Evolutionary conservation across 2,113 vertebrate species (phyloP).

Genomic region (Sakesphorus luctuosus): DNA sequence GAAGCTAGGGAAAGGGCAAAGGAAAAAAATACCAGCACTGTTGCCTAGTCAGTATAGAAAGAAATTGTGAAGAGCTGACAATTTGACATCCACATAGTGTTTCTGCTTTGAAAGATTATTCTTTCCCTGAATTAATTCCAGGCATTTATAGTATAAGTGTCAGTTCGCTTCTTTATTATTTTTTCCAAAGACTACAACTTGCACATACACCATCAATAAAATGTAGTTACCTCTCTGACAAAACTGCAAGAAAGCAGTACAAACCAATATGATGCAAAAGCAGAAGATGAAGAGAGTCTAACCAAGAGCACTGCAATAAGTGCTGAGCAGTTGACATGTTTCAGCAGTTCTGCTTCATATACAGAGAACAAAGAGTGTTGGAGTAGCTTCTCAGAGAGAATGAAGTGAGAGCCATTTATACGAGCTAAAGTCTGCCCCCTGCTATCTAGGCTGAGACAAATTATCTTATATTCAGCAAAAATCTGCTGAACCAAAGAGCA

Average conservation of each 20-base stretch:
- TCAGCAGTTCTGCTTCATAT: constrained; percentile 27
- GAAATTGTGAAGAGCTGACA: constrained; percentile 8
- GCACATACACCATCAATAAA: background rate
- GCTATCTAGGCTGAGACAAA: background rate
- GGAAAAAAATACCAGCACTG: background rate
- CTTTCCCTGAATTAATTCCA: constrained; percentile 30
- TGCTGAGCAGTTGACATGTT: background rate
- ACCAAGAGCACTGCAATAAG: background rate
- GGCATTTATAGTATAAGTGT: constrained; percentile 4
- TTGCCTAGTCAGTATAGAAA: background rate
- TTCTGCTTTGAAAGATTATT: constrained; percentile 30
- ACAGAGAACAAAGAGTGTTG: constrained; percentile 12
- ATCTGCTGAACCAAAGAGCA: background rate
- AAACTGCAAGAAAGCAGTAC: background rate
- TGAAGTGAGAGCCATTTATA: background rate
- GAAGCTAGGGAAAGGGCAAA: background rate
- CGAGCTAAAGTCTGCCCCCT: background rate
- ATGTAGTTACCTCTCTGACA: background rate
- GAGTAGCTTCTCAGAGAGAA: background rate
- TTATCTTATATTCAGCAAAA: background rate
- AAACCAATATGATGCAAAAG: background rate
- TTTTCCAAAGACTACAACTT: constrained; percentile 8
- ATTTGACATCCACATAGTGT: background rate
- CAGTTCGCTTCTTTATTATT: constrained; percentile 20
- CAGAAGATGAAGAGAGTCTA: constrained; percentile 4